Base-by-base conservation (phyloP, 2,888 invertebrate genomes). In the Neria commutata region DNA sequence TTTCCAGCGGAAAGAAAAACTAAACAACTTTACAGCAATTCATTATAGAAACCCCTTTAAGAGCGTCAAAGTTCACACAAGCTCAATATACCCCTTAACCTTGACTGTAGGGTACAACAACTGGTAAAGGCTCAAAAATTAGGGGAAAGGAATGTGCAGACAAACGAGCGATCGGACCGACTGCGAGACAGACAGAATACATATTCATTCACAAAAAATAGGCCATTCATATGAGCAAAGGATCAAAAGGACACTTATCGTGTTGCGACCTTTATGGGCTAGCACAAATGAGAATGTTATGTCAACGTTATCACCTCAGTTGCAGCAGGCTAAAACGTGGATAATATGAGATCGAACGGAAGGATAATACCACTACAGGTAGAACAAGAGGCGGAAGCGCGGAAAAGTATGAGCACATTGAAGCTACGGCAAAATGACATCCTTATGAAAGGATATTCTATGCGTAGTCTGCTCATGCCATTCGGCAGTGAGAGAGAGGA, bases 291-390 rank as follows among this genome's bases (percentile, higher is more conserved):
- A 25, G 54, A 48, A 55, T 37, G 48, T 47, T 37, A 57, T 52
- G 19, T 51, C 58, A 64, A 58, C 46, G 48, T 55, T 55, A 56
- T 65, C 67, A 69, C 62, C 66, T 68, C 66, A 68, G 68, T 66
- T 67, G 73, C 65, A 67, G 65, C 60, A 57, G 60, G 48, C 61
- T 71, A 45, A 4, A n/a, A 26, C 48, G 49, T 29, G 26, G 17
- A 6, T 37, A 37, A n/a, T n/a, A 37, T 14, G 37, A 6, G 21
- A 42, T 17, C 19, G 3, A 17, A 37, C 37, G 4, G 3, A 37
- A 42, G 42, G 42, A 42, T 42, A 42, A 42, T 21, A n/a, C n/a
- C 21, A 19, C 6, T 5, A 3, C 42, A 42, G 42, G 42, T 42
- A 42, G 21, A 21, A 4, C 11, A 37, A 37, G 11, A 8, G 29